Percentiles rank a stretch among this genome's conserved stretches.
Conservation (phyloP, 2,888 invertebrate species). For the Orgyia antiqua region DNA sequence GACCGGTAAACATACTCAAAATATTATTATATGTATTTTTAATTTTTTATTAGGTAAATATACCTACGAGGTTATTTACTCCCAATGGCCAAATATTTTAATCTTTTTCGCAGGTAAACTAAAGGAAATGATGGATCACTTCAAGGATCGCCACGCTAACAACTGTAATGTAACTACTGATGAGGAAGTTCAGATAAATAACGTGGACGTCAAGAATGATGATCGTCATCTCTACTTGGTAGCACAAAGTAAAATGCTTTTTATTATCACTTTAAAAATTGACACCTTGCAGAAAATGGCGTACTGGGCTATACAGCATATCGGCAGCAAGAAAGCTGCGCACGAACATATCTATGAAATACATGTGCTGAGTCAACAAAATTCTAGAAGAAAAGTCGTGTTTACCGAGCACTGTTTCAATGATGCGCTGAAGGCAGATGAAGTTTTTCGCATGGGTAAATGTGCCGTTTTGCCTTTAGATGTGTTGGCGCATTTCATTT, state of each 20-base stretch:
- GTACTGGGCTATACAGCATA: conserved; percentile 59
- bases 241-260: conserved; percentile 48
- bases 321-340: conserved; percentile 53
- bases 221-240: conserved; percentile 51
- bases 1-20: conserved; percentile 46
- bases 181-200: conserved; percentile 42
- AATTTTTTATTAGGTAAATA: not conserved
- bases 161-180: conserved; percentile 45
- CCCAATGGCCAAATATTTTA: not conserved
- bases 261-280: conserved; percentile 55
- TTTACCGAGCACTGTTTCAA: conserved; percentile 61
- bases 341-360: conserved; percentile 59
- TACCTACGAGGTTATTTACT: not conserved
- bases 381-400: conserved; percentile 44
- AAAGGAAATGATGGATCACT: conserved; percentile 55
- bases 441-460: conserved; percentile 50
- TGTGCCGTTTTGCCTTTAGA: conserved; percentile 56
- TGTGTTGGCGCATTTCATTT: conserved; percentile 44
- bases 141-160: conserved; percentile 51
- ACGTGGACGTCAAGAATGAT: conserved; percentile 37
- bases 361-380: conserved; percentile 50
- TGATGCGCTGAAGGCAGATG: conserved; percentile 53
- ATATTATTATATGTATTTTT: no score
- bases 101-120: conserved; percentile 40
- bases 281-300: conserved; percentile 56